These are phyloP conservation scores for Sarcophaga subvicina DNA, from an alignment of 2,888 invertebrate species.

Conservation along the genomic window DNA sequence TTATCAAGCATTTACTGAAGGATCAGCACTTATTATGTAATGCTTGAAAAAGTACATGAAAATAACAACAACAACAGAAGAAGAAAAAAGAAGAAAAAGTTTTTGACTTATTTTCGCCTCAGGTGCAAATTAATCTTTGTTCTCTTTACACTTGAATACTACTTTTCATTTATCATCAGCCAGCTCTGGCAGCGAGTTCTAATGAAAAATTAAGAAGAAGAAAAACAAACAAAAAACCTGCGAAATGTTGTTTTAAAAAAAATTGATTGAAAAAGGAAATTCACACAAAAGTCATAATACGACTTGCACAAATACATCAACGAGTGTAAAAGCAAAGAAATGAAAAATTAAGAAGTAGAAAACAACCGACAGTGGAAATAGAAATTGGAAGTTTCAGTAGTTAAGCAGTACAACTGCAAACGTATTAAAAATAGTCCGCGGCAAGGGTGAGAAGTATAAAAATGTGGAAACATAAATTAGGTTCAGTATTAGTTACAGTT, in stretches of 20 bases:
- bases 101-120: constrained; percentile 64
- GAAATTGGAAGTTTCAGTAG: neutral
- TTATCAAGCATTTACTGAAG: constrained; percentile 37
- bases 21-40: constrained; percentile 62
- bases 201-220: constrained; percentile 43
- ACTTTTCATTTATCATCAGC: constrained; percentile 69
- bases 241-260: neutral
- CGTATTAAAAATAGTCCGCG: neutral
- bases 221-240: neutral
- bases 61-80: constrained; percentile 4
- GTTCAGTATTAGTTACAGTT: too few relatives aligned
- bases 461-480: neutral
- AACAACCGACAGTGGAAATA: constrained; percentile 21
- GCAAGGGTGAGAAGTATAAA: neutral
- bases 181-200: constrained; percentile 41
- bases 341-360: constrained; percentile 8
- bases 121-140: constrained; percentile 69
- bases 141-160: constrained; percentile 66
- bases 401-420: neutral
- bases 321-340: neutral
- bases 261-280: neutral
- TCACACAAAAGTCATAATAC: constrained; percentile 35
- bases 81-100: neutral
- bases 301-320: constrained; percentile 29
- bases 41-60: constrained; percentile 55